Evolutionary conservation across 2,888 invertebrate species (phyloP).

Genomic region (Boloria euphrosyne): DNA sequence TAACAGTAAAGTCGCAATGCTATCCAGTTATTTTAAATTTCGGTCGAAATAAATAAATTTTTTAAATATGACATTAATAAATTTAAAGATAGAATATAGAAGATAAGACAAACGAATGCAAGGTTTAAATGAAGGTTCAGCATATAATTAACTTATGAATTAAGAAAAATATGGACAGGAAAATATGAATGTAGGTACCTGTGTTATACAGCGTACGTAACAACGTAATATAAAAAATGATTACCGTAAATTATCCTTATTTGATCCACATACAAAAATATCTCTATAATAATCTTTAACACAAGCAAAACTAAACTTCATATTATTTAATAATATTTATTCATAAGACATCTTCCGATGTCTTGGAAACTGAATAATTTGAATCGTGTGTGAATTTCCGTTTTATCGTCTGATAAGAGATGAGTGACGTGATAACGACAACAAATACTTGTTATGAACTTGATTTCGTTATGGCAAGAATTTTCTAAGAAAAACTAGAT

Average conservation of each 20-base stretch:
- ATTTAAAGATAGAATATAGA: too few species aligned
- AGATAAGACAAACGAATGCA: too few species aligned
- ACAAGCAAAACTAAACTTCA: slow-evolving; percentile 8
- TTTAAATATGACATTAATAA: too few species aligned
- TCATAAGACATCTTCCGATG: not conserved
- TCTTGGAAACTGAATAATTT: slow-evolving; percentile 12
- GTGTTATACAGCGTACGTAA: too few species aligned
- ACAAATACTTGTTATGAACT: slow-evolving; percentile 27
- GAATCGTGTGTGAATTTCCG: slow-evolving; percentile 25
- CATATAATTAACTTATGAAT: too few species aligned
- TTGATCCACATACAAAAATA: slow-evolving; percentile 1
- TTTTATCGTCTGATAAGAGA: slow-evolving; percentile 32
- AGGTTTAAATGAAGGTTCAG: too few species aligned
- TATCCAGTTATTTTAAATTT: too few species aligned
- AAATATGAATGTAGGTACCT: too few species aligned
- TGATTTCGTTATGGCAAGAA: slow-evolving; percentile 17
- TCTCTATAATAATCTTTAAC: not conserved
- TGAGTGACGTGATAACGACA: slow-evolving; percentile 30
- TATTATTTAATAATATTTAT: not conserved
- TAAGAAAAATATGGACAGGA: too few species aligned
- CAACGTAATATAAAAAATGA: slow-evolving; percentile 2
- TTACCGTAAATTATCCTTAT: slow-evolving; percentile 1
- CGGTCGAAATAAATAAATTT: too few species aligned
- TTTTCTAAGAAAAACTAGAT: slow-evolving; percentile 7
- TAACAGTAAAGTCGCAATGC: too few species aligned